A percentile compares a stretch with the other conserved stretches of the same genome.
phyloP scores from a whole-genome alignment of 2,113 vertebrate species.

The Uropsilus gracilis region DNA sequence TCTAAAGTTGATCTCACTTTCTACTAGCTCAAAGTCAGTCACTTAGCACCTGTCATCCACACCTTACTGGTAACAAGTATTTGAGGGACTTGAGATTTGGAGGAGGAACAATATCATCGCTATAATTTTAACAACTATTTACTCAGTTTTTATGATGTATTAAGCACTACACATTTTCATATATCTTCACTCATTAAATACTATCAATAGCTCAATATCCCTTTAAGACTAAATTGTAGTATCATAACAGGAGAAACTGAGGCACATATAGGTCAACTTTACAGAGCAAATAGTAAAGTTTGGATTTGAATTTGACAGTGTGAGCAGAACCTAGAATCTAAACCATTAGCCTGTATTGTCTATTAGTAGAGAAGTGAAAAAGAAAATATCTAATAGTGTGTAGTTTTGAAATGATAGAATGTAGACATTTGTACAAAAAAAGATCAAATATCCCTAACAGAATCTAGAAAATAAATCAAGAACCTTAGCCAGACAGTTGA shows the following conservation, averaged over 20 bases:
- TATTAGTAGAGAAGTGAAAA: conserved; percentile 3
- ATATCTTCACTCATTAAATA: background rate
- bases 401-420: background rate
- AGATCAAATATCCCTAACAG: background rate
- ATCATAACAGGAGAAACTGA: background rate
- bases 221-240: background rate
- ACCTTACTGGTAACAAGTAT: background rate
- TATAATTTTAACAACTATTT: background rate
- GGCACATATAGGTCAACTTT: background rate
- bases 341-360: background rate
- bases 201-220: background rate
- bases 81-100: background rate
- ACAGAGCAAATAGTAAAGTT: background rate
- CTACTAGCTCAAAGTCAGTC: too few relatives aligned
- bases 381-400: background rate
- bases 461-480: background rate
- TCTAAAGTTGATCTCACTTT: background rate
- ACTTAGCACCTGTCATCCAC: background rate
- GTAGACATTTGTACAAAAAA: background rate
- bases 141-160: background rate
- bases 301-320: background rate
- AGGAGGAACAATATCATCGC: background rate
- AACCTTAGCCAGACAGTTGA: background rate
- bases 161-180: background rate
- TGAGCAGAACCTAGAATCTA: background rate